phyloP scores from a whole-genome alignment of 30 jellyfish, hydroid and myxozoan genomes.

The Turritopsis dohrnii region DNA sequence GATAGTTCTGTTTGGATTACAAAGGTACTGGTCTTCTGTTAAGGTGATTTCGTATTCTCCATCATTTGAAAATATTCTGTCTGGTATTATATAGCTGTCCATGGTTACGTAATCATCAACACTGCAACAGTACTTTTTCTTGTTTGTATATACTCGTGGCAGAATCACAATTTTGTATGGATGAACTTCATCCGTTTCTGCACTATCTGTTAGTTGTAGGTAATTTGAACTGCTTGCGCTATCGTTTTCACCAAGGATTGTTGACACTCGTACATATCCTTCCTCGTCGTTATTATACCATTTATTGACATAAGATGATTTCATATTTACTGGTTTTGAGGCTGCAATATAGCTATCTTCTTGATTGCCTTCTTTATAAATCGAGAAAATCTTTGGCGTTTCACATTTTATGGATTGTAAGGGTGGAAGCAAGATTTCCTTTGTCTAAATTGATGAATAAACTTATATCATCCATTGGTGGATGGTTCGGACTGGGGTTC shows the following conservation, averaged over 20 bases:
- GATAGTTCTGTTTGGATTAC: neutral
- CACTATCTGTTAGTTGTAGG: neutral
- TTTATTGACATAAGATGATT: neutral
- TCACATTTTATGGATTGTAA: neutral
- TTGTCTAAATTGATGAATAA: neutral
- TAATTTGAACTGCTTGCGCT: neutral
- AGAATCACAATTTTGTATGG: neutral
- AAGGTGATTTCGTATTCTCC: neutral
- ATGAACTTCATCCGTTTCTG: neutral
- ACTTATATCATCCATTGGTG: neutral
- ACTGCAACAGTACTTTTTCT: neutral
- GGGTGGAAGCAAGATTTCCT: neutral
- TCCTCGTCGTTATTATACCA: neutral
- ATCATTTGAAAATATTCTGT: neutral
- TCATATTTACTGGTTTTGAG: too few species aligned
- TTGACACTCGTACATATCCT: neutral
- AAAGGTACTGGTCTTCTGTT: neutral
- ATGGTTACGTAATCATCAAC: neutral
- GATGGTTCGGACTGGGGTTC: too few species aligned
- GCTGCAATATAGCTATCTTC: too few species aligned
- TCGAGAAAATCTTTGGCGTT: neutral
- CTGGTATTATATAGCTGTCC: neutral
- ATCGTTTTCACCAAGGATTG: neutral
- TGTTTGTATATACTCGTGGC: neutral
- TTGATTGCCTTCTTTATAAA: neutral